Conservation (phyloP, 2,888 invertebrate genomes). For the Linnaemya tessellans region DNA sequence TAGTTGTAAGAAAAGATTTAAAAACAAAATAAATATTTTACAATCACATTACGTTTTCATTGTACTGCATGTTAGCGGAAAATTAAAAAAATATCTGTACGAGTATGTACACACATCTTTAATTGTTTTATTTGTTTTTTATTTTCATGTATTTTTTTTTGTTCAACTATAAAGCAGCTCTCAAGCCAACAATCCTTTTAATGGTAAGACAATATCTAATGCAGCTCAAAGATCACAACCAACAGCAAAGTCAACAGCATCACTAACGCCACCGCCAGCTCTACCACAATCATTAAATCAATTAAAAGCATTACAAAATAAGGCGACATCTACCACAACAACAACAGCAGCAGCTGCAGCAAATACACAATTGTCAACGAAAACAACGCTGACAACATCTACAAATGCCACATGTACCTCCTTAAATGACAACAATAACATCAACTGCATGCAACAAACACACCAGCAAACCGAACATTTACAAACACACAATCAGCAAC, state of each 20-base stretch:
- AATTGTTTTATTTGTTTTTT: constrained; percentile 25
- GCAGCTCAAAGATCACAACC: constrained; percentile 60
- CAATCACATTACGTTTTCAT: constrained; percentile 41
- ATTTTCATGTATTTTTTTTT: constrained; percentile 21
- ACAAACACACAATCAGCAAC: constrained; percentile 57
- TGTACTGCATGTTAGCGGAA: constrained; percentile 6
- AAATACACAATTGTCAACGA: constrained; percentile 60
- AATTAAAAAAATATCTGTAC: not conserved
- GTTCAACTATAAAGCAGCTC: constrained; percentile 16
- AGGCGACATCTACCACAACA: constrained; percentile 57
- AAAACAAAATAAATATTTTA: constrained; percentile 35
- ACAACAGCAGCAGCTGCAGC: constrained; percentile 55
- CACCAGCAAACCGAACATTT: constrained; percentile 51
- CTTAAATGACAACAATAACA: constrained; percentile 70
- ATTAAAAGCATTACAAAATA: constrained; percentile 64
- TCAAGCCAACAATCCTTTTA: constrained; percentile 52
- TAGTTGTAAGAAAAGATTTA: constrained; percentile 25
- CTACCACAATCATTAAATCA: constrained; percentile 70
- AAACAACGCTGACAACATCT: constrained; percentile 65
- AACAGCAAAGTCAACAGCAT: constrained; percentile 33
- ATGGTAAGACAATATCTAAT: constrained; percentile 61
- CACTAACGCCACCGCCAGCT: constrained; percentile 44
- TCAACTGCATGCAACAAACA: constrained; percentile 48
- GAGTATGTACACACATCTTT: not conserved
- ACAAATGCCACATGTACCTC: constrained; percentile 73